Evolutionary conservation across 2,113 vertebrate genomes (phyloP).

Genomic region (Nesogale talazaci): DNA sequence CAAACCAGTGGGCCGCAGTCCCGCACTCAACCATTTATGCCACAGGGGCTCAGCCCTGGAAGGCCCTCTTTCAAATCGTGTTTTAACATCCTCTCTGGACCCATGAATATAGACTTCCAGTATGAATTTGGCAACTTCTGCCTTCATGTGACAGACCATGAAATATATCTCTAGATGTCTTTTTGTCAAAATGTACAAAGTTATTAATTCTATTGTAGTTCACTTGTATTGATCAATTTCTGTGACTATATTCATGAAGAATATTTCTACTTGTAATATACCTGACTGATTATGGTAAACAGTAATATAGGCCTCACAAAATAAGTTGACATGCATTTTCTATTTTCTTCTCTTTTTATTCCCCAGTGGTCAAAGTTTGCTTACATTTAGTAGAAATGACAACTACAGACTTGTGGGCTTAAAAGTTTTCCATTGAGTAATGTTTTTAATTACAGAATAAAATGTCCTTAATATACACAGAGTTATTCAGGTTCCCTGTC

Average conservation of each 20-base stretch:
- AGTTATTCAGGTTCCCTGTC: not conserved
- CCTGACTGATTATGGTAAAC: not conserved
- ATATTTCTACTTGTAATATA: not conserved
- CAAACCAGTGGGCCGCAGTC: no score
- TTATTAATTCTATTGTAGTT: not conserved
- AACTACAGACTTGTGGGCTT: not conserved
- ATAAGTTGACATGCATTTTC: not conserved
- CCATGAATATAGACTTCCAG: not conserved
- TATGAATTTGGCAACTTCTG: not conserved
- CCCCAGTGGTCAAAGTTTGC: not conserved
- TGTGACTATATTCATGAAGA: not conserved
- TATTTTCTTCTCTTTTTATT: not conserved
- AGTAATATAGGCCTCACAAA: not conserved
- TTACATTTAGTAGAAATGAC: not conserved
- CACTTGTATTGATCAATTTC: not conserved
- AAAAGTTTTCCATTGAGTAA: not conserved
- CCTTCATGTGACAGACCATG: not conserved
- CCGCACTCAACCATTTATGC: no score
- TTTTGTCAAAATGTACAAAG: not conserved
- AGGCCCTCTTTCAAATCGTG: not conserved
- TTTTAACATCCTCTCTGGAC: not conserved
- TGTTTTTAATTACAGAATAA: conserved; percentile 2
- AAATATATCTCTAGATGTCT: not conserved
- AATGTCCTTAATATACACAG: not conserved
- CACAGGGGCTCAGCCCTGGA: no score